Base-by-base conservation (phyloP, 2,888 invertebrate genomes). In the Pristionchus maxplancki region DNA sequence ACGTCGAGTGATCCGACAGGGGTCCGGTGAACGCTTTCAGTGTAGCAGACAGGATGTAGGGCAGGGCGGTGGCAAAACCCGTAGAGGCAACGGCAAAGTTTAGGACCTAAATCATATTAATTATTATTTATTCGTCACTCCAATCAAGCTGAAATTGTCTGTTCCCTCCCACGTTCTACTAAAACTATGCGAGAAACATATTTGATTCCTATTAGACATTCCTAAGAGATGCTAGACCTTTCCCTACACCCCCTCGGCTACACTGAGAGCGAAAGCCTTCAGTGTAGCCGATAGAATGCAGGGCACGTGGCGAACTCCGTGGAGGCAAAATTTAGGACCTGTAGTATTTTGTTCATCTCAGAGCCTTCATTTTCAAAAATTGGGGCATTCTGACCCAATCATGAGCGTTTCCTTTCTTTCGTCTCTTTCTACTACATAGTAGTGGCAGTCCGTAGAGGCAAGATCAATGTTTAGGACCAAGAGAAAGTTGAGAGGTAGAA, bases 261-360 rank as follows among this genome's bases (percentile, higher is more conserved):
- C n/a, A n/a, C n/a, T n/a, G n/a, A n/a, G n/a, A n/a, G 90, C 88
- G 71, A 90, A 82, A 31, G 91, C 89, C 84, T 92, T 92, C 44
- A 90, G 88, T 15, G 89, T 88, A 0, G 90, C 89, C 0, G 90
- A 89, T 2, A 91, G 87, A 28, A 91, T 89, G 85, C 90, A 91
- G 53, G 92, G 92, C 20, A 92, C 74, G 91, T 89, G 31, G 91
- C 88, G 53, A 91, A 89, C 20, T 91, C 92, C 0, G 92, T 92
- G 28, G 90, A 89, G 31, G 86, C 88, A 34, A 92, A 90, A 64
- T 90, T 89, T 17, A 92, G 89, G 28, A 91, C 92, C 88, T 92
- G 78, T 24, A n/a, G 4, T 24, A n/a, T 20, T 13, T 40, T 8
- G 34, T 9, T 40, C 3, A n/a, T n/a, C n/a, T n/a, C n/a, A n/a